Evolutionary conservation across 2,113 vertebrate species (phyloP), one percentile per base, ranked within the genome.

Genomic region (Desmodus rotundus): DNA sequence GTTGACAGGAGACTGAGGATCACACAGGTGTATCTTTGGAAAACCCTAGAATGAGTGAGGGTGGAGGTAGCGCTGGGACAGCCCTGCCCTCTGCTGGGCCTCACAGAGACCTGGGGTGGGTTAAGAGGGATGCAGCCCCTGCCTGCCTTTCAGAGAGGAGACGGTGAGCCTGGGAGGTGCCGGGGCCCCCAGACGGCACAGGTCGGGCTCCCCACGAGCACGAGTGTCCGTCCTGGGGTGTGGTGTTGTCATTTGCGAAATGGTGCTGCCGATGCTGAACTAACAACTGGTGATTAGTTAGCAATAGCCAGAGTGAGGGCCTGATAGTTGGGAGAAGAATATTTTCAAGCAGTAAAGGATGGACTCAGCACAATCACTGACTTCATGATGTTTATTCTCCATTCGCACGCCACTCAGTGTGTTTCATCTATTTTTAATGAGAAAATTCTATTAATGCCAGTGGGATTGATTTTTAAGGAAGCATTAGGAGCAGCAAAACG

Each of bases 391-490:
- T 88, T 76, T 86, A 10, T n/a, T 47, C 91, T 76, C 86, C 95
- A 61, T 54, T 91, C 82, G 28, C 26, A 38, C 0, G 61, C n/a
- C 83, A 45, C 86, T 94, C 67, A 47, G 91, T 33, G 9, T 3
- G 82, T 81, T 89, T 81, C 86, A 83, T 96, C 54, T 88, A 94
- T 97, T 88, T 97, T 97, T 95, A 96, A 96, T 74, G 94, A 94
- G 93, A 73, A 74, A 45, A 28, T 93, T 91, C 95, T 95, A 89
- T 63, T 91, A 93, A 91, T 63, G 89, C 28, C 89, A 56, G 2
- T 24, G 58, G 78, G 56, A 93, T 83, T 87, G 95, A 95, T 87
- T 90, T 96, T 91, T 87, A 83, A 93, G 78, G 67, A 67, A 38
- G 43, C 91, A 56, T 91, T 78, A 82, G 41, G 76, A 16, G 52